Base-by-base conservation (phyloP, 2,797 vertebrate genomes). In the Etheostoma nigrum region DNA sequence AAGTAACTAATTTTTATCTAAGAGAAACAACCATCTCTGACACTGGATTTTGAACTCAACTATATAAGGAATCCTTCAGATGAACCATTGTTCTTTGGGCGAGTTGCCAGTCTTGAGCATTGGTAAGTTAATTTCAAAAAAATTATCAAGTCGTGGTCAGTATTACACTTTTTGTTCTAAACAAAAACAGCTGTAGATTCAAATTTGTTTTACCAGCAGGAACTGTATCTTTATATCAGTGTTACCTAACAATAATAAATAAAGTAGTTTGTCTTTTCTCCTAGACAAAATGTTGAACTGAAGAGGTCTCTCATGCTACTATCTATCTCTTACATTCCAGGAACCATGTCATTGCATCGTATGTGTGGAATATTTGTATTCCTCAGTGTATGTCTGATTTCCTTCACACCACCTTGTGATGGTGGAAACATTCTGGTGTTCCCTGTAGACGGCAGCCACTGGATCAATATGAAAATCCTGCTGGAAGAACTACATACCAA, bases 381-480 rank as follows among this genome's bases (percentile, higher is more conserved):
- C 33, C 48, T 91, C 21, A 57, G 70, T 5, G 10, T 67, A 0
- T 79, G 52, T 60, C 60, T 89, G 60, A 58, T 79, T 33, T 75
- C 78, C 48, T 45, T 87, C 54, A 27, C 67, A 12, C 67, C 80
- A 19, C 33, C 57, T 23, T 93, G 89, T 7, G 11, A 90, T 63
- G 91, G 89, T 45, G 94, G 93, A 6, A 95, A 94, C 47, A 84
- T 95, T 55, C 62, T 95, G 27, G 91, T 94, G 8, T 92, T 89
- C 63, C 93, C 94, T 4, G 1, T 93, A 0, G 94, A 94, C 0
- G 94, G 94, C 13, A 95, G 94, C 60, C 95, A 94, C 54, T 95
- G 94, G 94, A 64, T 95, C 68, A 95, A 95, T 61, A 95, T 95
- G 92, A 92, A 93, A 72, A 59, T 94, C n/a, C 66, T 94, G 49